Evolutionary conservation across 2,888 invertebrate species (phyloP).

Genomic region (Sarcophaga carnaria): DNA sequence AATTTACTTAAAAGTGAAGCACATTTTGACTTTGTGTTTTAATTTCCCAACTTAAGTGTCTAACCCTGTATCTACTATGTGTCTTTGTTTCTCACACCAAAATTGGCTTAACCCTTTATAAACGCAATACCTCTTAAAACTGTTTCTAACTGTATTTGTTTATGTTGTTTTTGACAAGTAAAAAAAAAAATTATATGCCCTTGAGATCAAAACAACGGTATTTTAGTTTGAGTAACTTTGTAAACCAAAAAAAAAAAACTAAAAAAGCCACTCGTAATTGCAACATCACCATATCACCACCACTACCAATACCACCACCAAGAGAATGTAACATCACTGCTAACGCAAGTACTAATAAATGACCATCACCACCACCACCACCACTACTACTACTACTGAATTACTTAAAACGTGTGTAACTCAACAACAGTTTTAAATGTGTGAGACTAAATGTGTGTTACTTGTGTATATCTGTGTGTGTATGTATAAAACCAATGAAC

Average conservation of each 20-base stretch:
- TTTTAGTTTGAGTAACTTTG: constrained; percentile 39
- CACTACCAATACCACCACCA: constrained; percentile 34
- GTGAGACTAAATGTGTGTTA: too few species aligned
- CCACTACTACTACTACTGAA: too few species aligned
- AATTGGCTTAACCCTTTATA: neutral
- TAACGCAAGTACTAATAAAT: too few species aligned
- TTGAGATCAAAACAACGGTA: neutral
- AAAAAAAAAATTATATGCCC: neutral
- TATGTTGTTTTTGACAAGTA: too few species aligned
- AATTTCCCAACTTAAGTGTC: too few species aligned
- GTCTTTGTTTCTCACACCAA: neutral
- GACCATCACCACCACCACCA: too few species aligned
- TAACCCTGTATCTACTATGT: neutral
- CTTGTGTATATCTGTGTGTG: neutral
- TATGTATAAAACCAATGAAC: too few species aligned
- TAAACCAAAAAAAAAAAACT: constrained; percentile 4
- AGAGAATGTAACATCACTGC: neutral
- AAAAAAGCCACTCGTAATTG: constrained; percentile 66
- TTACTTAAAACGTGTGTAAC: too few species aligned
- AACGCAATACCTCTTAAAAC: neutral
- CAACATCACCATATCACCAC: constrained; percentile 49
- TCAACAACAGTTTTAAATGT: too few species aligned
- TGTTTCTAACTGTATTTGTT: too few species aligned
- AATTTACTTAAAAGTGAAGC: too few species aligned
- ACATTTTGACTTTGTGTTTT: too few species aligned